Percentiles rank a stretch among this genome's conserved stretches.
Evolutionary conservation across 1,140 invertebrate species (phyloP).

Genomic region (Oncopeltus fasciatus): DNA sequence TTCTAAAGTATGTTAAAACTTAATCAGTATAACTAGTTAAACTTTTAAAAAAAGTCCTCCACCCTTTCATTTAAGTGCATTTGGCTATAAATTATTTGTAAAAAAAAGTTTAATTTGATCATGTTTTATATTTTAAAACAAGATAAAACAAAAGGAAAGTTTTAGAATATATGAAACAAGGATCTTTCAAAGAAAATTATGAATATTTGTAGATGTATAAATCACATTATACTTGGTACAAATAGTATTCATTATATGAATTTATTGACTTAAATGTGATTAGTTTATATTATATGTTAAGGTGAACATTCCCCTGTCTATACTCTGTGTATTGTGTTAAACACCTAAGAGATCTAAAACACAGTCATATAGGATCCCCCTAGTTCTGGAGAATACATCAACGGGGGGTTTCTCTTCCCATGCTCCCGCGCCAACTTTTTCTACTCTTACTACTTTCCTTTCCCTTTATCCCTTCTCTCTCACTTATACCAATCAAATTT

Average conservation of each 20-base stretch:
- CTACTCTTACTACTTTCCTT: conserved; percentile 7
- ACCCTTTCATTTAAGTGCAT: conserved; percentile 4
- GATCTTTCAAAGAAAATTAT: conserved; percentile 3
- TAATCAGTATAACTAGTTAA: neutral
- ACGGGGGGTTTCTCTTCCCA: conserved; percentile 30
- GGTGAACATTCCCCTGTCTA: conserved; percentile 21
- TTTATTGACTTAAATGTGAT: conserved; percentile 3
- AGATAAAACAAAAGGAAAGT: neutral
- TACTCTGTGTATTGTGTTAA: conserved; percentile 17
- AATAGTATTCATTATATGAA: conserved; percentile 1
- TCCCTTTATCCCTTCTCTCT: neutral
- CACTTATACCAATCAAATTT: neutral
- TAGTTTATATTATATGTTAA: neutral
- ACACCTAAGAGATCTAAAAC: neutral
- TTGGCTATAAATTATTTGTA: neutral
- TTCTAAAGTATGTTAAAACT: conserved; percentile 1
- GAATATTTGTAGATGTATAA: conserved; percentile 14
- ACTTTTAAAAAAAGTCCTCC: neutral
- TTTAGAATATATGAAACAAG: neutral
- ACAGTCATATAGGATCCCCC: conserved; percentile 26
- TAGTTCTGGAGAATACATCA: conserved; percentile 36
- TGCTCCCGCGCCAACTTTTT: conserved; percentile 4
- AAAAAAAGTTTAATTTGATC: neutral
- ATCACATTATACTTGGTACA: conserved; percentile 12
- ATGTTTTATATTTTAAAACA: neutral